Percentiles rank a stretch among this genome's conserved stretches.
These are phyloP conservation scores for Tenualosa thibaudeaui DNA, from an alignment of 2,797 vertebrate genomes.

Conservation along the genomic window DNA sequence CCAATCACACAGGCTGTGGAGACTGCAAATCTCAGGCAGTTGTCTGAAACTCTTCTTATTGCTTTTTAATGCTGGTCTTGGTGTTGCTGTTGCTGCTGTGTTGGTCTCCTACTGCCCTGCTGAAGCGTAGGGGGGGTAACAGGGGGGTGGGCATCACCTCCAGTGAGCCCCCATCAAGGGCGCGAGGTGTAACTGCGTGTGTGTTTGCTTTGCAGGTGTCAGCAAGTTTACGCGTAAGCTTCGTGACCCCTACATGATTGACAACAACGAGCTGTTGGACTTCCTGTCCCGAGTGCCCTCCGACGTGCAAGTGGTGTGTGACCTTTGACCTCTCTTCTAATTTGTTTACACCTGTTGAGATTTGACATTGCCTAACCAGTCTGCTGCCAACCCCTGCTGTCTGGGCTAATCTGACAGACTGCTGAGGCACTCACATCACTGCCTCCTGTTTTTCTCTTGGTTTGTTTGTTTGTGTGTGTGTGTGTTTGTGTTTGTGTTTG, in stretches of 20 bases:
- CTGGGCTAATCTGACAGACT: neutral
- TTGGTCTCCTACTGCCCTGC: constrained; percentile 11
- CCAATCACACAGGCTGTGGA: neutral
- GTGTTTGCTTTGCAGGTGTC: constrained; percentile 74
- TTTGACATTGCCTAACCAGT: constrained; percentile 13
- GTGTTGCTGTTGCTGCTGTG: neutral
- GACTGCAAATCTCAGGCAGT: neutral
- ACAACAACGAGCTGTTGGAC: constrained; percentile 93
- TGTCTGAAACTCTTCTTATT: neutral
- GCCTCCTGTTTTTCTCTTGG: neutral
- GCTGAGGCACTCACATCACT: neutral
- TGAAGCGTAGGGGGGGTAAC: neutral
- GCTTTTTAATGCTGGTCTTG: neutral
- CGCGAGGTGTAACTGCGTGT: neutral
- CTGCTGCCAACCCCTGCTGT: neutral
- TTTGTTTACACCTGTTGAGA: constrained; percentile 26
- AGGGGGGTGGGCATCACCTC: neutral
- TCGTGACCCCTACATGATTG: constrained; percentile 85
- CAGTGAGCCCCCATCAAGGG: neutral
- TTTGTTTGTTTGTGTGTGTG: neutral
- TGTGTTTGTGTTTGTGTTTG: constrained; percentile 59
- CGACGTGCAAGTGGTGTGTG: constrained; percentile 90
- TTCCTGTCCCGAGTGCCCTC: constrained; percentile 94
- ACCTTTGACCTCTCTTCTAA: neutral
- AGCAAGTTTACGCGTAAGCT: constrained; percentile 98